Evolutionary conservation across 2,888 invertebrate species (phyloP), one percentile per base, ranked within the genome.

Genomic region (Drosophila pseudotalamancana): DNA sequence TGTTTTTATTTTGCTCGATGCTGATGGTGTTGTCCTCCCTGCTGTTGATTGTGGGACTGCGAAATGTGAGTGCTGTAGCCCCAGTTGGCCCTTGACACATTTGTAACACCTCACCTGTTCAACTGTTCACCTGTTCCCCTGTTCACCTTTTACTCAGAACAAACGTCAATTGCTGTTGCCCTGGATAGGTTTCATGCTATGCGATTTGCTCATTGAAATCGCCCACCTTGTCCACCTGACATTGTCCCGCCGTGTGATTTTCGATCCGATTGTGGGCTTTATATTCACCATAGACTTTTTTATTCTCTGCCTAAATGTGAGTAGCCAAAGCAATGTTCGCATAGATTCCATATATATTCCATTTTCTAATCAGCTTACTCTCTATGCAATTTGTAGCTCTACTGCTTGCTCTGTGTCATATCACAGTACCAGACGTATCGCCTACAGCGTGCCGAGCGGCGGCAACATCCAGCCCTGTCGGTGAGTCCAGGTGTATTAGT

Each of bases 381-480:
- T 37, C 35, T 4, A 19, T 42, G 60, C 27, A 3, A 21, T 53
- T 43, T 92, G 40, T 93, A 97, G 97, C 92, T 95, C 31, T 97
- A 97, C 91, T 94, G 95, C 69, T 92, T 96, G 90, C 93, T 97
- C 59, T 97, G 97, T 92, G 97, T 97, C 57, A 93, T 96, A 88
- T 97, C 97, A 4, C 97, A 97, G 90, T 96, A 96, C 88, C 97
- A 97, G 91, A 96, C 96, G 88, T 95, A 96, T 87, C 92, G 93
- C 62, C 94, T 93, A 1, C 73, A 83, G 9, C 71, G 57, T 0
- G 43, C 61, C 23, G 68, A 6, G 95, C 96, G 4, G 43, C 72
- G 42, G 9, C 72, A 60, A 18, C 67, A 79, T 37, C 54, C 92
- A 9, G 45, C 59, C 95, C 48, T 96, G 96, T 16, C 94, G 95